A percentile compares a stretch with the other conserved stretches of the same genome.
Evolutionary conservation across 2,113 vertebrate species (phyloP).

Genomic region (Antennarius striatus): DNA sequence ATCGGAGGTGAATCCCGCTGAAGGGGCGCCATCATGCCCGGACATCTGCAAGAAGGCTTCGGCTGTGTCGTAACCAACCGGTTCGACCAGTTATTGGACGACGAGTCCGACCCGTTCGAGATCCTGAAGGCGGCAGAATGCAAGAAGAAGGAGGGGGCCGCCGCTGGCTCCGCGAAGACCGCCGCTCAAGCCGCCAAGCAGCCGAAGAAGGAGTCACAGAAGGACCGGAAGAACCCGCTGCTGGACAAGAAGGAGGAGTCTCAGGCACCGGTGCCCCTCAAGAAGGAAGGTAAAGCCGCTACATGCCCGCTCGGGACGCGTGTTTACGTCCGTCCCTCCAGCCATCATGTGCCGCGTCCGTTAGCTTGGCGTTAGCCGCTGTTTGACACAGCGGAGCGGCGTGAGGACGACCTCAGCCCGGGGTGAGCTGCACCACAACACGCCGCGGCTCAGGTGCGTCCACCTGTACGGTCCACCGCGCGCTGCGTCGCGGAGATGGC

Average conservation of each 20-base stretch:
- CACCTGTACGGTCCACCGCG: slow-evolving; percentile 5
- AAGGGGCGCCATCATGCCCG: slow-evolving; percentile 98
- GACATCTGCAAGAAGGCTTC: slow-evolving; percentile 98
- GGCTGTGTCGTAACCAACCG: slow-evolving; percentile 97
- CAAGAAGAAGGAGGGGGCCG: slow-evolving; percentile 93
- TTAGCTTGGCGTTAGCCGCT: slow-evolving; percentile 45
- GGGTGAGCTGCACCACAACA: background rate
- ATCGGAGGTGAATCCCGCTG: slow-evolving; percentile 94
- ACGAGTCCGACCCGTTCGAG: slow-evolving; percentile 96
- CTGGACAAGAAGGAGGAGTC: slow-evolving; percentile 87
- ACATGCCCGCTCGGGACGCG: background rate
- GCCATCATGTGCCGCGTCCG: slow-evolving; percentile 53
- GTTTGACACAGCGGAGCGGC: slow-evolving; percentile 31
- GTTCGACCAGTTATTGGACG: slow-evolving; percentile 98
- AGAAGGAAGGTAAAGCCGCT: slow-evolving; percentile 85
- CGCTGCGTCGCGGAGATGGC: slow-evolving; percentile 25
- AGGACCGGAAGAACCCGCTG: slow-evolving; percentile 89
- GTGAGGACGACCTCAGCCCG: slow-evolving; percentile 56
- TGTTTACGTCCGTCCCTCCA: slow-evolving; percentile 23
- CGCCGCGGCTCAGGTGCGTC: background rate
- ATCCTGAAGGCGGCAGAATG: slow-evolving; percentile 91
- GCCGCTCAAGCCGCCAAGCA: slow-evolving; percentile 89
- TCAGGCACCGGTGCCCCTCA: slow-evolving; percentile 82
- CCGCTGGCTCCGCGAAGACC: slow-evolving; percentile 83
- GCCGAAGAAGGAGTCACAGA: slow-evolving; percentile 93